Percentiles rank a stretch among this genome's conserved stretches.
These are phyloP conservation scores for Cebidichthys violaceus DNA, from an alignment of 2,113 vertebrate genomes.

Conservation along the genomic window DNA sequence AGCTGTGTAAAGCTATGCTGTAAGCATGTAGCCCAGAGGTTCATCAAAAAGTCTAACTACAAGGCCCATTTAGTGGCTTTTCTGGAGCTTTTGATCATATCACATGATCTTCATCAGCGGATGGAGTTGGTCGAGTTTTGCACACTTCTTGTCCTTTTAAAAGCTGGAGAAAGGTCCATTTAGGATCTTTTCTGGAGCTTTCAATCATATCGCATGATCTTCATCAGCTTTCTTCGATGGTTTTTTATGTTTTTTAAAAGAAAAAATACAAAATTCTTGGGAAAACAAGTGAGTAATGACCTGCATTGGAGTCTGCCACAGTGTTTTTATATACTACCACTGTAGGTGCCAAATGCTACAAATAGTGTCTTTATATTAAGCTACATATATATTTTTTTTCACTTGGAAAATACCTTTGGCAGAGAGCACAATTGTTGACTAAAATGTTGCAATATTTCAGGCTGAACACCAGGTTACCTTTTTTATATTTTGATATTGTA, in stretches of 20 bases:
- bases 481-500: not conserved
- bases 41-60: not conserved
- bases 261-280: not conserved
- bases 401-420: not conserved
- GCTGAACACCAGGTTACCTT: not conserved
- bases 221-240: not conserved
- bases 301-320: not conserved
- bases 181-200: not conserved
- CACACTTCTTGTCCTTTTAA: not conserved
- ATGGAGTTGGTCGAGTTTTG: not conserved
- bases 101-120: not conserved
- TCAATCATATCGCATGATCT: not conserved
- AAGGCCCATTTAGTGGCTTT: not conserved
- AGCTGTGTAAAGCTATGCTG: not conserved
- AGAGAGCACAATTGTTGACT: not conserved
- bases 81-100: not conserved
- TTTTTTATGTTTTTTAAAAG: not conserved
- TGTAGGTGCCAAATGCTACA: not conserved
- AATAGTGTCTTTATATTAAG: not conserved
- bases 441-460: not conserved
- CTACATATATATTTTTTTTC: not conserved
- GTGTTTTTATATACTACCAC: not conserved
- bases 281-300: not conserved
- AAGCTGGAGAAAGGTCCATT: not conserved
- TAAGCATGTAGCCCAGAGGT: not conserved